Evolutionary conservation across 2,113 vertebrate species (phyloP).

Genomic region (Megatriorchis doriae): DNA sequence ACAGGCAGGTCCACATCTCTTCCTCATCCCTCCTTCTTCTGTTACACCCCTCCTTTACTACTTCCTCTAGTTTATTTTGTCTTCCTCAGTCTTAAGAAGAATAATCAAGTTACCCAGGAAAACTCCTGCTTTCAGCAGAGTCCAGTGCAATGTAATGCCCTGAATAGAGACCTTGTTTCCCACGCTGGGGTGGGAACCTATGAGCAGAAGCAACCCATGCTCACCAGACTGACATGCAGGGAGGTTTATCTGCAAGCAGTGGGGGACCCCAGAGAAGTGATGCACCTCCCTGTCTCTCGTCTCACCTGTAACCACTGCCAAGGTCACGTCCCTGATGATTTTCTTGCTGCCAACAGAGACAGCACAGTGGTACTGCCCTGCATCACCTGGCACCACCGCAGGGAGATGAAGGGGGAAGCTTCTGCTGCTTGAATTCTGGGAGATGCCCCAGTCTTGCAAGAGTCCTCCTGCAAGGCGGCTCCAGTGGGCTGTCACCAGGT

Average conservation of each 20-base stretch:
- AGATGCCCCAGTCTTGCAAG: not conserved
- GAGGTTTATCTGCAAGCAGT: not conserved
- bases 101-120: not conserved
- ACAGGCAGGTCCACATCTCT: not conserved
- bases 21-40: not conserved
- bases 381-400: slow-evolving; percentile 41
- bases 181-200: accelerated
- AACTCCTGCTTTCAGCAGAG: not conserved
- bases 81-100: not conserved
- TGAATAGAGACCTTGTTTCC: not conserved
- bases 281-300: not conserved
- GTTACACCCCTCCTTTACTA: not conserved
- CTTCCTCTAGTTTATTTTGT: not conserved
- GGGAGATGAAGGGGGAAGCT: slow-evolving; percentile 58
- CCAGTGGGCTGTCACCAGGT: slow-evolving; percentile 44
- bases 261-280: not conserved
- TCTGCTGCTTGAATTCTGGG: not conserved
- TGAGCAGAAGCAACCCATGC: not conserved
- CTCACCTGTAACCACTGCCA: slow-evolving; percentile 75
- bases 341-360: slow-evolving; percentile 37
- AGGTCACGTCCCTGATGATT: slow-evolving; percentile 41
- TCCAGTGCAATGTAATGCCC: not conserved
- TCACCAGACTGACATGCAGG: not conserved
- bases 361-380: slow-evolving; percentile 63
- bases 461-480: not conserved